Evolutionary conservation across 2,797 vertebrate genomes (phyloP), one percentile per base, ranked within the genome.

Genomic region (Salarias fasciatus): DNA sequence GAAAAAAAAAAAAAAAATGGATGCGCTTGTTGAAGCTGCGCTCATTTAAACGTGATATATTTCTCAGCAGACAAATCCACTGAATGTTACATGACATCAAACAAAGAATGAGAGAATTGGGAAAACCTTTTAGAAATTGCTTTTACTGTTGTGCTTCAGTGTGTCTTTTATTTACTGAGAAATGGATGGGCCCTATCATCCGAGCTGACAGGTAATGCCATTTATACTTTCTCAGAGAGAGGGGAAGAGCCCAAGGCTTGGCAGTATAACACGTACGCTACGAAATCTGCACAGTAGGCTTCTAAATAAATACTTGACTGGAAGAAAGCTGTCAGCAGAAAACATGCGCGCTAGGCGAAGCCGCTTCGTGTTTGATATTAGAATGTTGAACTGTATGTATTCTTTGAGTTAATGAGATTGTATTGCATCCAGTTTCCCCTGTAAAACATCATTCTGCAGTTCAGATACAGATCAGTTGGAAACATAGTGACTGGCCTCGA

Each of bases 21-120:
- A 50, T 63, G 53, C 2, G 7, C 41, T 68, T 63, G 69, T 71
- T 69, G 62, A 63, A 81, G 55, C 48, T 1, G 14, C 43, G 74
- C 59, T 40, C 58, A 53, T 82, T 77, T 55, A 74, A 74, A 85
- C 37, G 2, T 43, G 59, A 71, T 69, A 38, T 38, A 62, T 84
- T 77, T 54, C 71, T 74, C 72, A 68, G 68, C 63, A 72, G 75
- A 78, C 48, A 54, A 69, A 69, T 49, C 60, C 38, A 43, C 58
- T 50, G 60, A 72, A 73, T 54, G 58, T 63, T 83, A 79, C 66
- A 75, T 69, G 75, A 80, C 80, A 83, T 29, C 54, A 82, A 75
- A 81, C 72, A 67, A 66, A 73, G 52, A 75, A 77, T 54, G 70
- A 86, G 74, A 77, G 82, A 85, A 83, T 79, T 75, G 75, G 69